phyloP scores from a whole-genome alignment of 1,140 invertebrate species.

The Oryctes rhinoceros region DNA sequence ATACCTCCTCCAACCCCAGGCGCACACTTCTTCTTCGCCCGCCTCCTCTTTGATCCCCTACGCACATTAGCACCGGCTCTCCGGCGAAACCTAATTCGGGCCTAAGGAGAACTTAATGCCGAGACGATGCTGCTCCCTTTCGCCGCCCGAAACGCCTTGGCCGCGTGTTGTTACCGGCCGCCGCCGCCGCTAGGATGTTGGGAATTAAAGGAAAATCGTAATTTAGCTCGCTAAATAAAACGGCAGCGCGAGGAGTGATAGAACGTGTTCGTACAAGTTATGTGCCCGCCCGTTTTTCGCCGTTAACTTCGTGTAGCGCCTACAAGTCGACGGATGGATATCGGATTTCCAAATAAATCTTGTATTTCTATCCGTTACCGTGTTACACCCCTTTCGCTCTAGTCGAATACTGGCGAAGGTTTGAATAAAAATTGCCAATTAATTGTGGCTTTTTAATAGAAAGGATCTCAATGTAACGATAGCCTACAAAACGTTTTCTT shows the following conservation, averaged over 20 bases:
- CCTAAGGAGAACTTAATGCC: constrained; percentile 42
- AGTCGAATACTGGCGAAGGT: not conserved
- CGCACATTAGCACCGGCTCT: constrained; percentile 39
- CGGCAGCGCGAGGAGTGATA: constrained; percentile 29
- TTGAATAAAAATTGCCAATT: not conserved
- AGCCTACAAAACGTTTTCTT: too few relatives aligned
- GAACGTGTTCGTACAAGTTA: constrained; percentile 30
- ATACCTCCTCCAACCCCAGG: not conserved
- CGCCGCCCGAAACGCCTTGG: not conserved
- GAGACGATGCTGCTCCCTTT: not conserved
- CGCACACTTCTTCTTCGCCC: constrained; percentile 4
- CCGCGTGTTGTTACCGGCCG: not conserved
- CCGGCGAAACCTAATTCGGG: constrained; percentile 26
- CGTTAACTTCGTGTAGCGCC: not conserved
- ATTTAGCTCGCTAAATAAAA: constrained; percentile 26
- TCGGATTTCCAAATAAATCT: constrained; percentile 1
- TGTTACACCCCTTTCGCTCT: not conserved
- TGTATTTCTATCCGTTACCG: not conserved
- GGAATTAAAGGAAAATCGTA: constrained; percentile 27
- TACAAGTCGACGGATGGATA: not conserved
- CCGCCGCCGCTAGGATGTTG: not conserved
- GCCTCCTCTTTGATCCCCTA: not conserved
- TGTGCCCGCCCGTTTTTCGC: constrained; percentile 15
- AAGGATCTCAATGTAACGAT: not conserved
- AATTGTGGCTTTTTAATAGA: not conserved